Base-by-base conservation (phyloP, 2,797 vertebrate species). In the Bradypus variegatus region DNA sequence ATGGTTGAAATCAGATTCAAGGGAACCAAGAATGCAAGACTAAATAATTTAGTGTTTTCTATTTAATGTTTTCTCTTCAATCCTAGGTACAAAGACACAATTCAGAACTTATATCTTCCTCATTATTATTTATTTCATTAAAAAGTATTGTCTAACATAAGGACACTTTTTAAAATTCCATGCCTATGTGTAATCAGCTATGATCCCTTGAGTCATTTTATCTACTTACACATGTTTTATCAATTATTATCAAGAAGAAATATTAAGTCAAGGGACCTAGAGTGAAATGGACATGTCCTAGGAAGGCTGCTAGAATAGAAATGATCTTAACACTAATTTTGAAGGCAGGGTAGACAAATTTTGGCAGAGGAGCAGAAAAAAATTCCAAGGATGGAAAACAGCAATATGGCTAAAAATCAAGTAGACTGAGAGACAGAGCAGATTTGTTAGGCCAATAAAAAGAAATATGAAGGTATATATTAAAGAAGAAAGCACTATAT, bases 371-470 rank as follows among this genome's bases (percentile, higher is more conserved):
- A 78, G 15, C 13, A 88, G 33, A 25, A 72, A 69, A 69, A 92
- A 62, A 76, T 86, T 72, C 69, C 64, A 92, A 83, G 65, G 9
- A n/a, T 45, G 1, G 31, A 80, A 89, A 92, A 48, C 7, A 91
- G 16, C 79, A 78, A 77, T 31, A 91, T 16, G 33, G 80, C 38
- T 72, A 45, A 73, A 73, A 88, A 67, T 60, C 41, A 87, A 89
- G 91, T 73, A 23, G 21, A 38, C 45, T 55, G 38, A 85, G 69
- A 81, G 73, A 91, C 16, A 64, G 3, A 76, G 64, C 31, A 87
- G 81, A 90, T 58, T 62, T 64, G 53, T 90, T 92, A 90, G 38
- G 33, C 76, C 91, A 91, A 93, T 89, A 95, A 94, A 83, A 82
- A 95, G 38, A 82, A 86, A 27, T 29, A 13, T 58, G 70, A 78